Percentiles rank a stretch among this genome's conserved stretches.
phyloP scores from a whole-genome alignment of 2,888 invertebrate genomes.

The Cephus spinipes region DNA sequence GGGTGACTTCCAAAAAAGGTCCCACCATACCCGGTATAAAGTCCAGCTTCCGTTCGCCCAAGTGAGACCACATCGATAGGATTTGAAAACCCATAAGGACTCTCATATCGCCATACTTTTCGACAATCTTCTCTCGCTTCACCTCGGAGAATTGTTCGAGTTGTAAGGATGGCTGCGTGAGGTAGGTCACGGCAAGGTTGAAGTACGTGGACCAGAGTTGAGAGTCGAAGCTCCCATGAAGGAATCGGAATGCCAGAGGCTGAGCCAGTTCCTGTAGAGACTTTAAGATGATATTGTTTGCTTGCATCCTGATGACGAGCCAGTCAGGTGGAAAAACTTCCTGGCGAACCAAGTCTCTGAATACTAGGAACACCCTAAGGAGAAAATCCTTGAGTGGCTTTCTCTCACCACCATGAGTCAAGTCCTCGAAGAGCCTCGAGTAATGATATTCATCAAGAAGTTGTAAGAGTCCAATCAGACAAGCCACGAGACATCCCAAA shows the following conservation, averaged over 20 bases:
- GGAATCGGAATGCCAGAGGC: conserved; percentile 85
- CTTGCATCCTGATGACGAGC: conserved; percentile 89
- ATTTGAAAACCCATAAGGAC: conserved; percentile 93
- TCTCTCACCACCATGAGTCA: conserved; percentile 75
- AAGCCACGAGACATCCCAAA: conserved; percentile 86
- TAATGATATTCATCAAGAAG: conserved; percentile 90
- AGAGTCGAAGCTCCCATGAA: conserved; percentile 72
- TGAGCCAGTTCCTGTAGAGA: conserved; percentile 90
- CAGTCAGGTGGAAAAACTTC: conserved; percentile 89
- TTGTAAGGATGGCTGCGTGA: conserved; percentile 85
- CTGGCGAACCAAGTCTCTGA: conserved; percentile 82
- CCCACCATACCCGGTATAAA: conserved; percentile 95
- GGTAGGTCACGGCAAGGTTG: conserved; percentile 82
- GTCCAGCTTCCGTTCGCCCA: conserved; percentile 87
- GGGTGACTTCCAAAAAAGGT: conserved; percentile 91
- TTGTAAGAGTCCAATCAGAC: conserved; percentile 86
- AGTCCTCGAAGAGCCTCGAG: conserved; percentile 85
- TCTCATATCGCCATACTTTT: conserved; percentile 90
- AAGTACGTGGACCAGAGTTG: conserved; percentile 83
- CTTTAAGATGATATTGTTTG: conserved; percentile 86
- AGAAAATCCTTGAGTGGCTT: conserved; percentile 89
- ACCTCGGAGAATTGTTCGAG: conserved; percentile 85
- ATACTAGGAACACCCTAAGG: conserved; percentile 82
- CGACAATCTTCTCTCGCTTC: conserved; percentile 81
- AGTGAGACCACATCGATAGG: conserved; percentile 89